Percentiles rank a stretch among this genome's conserved stretches.
Evolutionary conservation across 1,140 invertebrate genomes (phyloP).

Genomic region (Neelides sp.): DNA sequence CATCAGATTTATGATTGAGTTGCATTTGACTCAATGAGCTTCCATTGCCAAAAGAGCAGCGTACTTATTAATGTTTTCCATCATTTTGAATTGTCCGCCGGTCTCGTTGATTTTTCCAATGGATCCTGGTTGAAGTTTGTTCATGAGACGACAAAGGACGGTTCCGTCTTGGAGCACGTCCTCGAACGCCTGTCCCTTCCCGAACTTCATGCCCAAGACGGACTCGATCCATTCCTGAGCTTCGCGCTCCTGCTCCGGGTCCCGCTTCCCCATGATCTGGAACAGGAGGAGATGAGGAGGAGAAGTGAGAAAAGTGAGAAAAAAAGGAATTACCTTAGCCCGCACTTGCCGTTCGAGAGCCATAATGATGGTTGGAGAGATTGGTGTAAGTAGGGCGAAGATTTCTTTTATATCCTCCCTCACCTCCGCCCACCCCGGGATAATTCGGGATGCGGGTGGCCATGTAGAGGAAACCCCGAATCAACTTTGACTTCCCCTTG

Average conservation of each 20-base stretch:
- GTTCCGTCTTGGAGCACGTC: constrained; percentile 74
- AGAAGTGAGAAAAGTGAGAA: background rate
- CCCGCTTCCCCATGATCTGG: constrained; percentile 68
- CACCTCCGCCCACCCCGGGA: no score
- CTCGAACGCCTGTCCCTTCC: constrained; percentile 43
- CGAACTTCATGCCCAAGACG: constrained; percentile 66
- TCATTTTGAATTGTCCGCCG: constrained; percentile 85
- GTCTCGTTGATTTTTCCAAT: constrained; percentile 74
- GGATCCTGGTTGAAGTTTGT: constrained; percentile 67
- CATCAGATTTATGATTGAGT: background rate
- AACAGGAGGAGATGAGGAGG: constrained; percentile 31
- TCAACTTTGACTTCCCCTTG: no score
- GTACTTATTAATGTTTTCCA: constrained; percentile 86
- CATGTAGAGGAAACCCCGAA: no score
- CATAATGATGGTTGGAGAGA: no score
- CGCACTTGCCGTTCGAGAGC: constrained; percentile 67
- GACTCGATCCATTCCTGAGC: constrained; percentile 78
- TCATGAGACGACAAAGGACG: constrained; percentile 79
- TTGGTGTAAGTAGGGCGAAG: no score
- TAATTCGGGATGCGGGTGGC: no score
- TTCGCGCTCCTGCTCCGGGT: constrained; percentile 66
- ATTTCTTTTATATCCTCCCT: no score
- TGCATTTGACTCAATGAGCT: no score
- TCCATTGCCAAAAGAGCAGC: no score
- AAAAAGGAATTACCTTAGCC: constrained; percentile 47